Evolutionary conservation across 1,140 invertebrate genomes (phyloP).

Genomic region (Chrysomallon squamiferum): DNA sequence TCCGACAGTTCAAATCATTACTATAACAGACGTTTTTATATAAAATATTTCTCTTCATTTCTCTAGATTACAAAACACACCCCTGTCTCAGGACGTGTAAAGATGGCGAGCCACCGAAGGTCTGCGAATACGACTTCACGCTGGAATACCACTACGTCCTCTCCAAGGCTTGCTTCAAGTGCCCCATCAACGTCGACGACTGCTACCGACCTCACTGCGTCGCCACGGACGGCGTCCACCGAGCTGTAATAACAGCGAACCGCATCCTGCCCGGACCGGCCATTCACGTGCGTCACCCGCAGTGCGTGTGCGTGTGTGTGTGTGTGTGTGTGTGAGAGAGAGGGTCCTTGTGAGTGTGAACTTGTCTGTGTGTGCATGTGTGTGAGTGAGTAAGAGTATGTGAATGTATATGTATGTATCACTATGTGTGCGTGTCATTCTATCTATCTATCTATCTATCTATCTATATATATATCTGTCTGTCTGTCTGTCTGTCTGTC

Average conservation of each 20-base stretch:
- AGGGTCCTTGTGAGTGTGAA: background rate
- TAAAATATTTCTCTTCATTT: background rate
- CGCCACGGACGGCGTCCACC: conserved; percentile 78
- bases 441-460: background rate
- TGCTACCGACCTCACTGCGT: conserved; percentile 82
- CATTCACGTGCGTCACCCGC: conserved; percentile 70
- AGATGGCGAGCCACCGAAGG: background rate
- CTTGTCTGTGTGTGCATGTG: background rate
- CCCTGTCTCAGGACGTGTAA: background rate
- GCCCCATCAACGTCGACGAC: conserved; percentile 77
- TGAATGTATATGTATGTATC: too few species aligned
- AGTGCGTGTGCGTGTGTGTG: background rate
- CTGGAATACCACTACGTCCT: conserved; percentile 59
- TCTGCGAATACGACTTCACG: background rate
- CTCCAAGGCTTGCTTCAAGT: conserved; percentile 80
- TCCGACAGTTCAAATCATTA: background rate
- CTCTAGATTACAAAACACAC: background rate
- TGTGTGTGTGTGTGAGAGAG: background rate
- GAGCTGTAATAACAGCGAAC: conserved; percentile 82
- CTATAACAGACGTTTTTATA: background rate
- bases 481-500: too few species aligned
- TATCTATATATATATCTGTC: background rate
- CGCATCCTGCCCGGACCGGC: conserved; percentile 85
- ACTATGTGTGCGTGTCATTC: background rate
- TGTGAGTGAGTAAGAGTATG: too few species aligned